Base-by-base conservation (phyloP, 2,888 invertebrate species). In the Choristoneura rosaceana region DNA sequence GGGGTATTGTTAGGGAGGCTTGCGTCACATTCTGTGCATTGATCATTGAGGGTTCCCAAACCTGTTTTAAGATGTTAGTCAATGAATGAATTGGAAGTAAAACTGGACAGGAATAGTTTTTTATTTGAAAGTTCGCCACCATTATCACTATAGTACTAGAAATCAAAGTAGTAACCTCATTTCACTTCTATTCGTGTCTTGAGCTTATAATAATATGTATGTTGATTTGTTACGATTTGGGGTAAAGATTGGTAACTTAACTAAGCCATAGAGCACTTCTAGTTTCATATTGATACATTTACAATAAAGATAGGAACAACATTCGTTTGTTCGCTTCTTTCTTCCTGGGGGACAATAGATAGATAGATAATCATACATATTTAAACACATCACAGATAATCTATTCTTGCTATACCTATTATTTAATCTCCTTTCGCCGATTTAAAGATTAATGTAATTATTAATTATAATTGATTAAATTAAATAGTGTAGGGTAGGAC, bases 11-110 rank as follows among this genome's bases (percentile, higher is more conserved):
- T 65, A 64, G 43, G 33, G 55, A 34, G 15, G 45, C 41, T 74
- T 70, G 70, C 70, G 45, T 74, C 74, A 70, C 74, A 70, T 74
- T 52, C 61, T 12, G 61, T 33, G 63, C 45, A 34, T 65, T 67
- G 58, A n/a, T 52, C 52, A 52, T 8, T 52, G 52, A 14, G 59
- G 50, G 34, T 34, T 14, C 43, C 52, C 34, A 59, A 59, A 45
- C 15, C 45, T 17, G 15, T 63, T 58, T 58, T 69, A 52, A 55
- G 15, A 33, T 61, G 52, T 52, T 52, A 65, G 34, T n/a, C 10
- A 71, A 62, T 71, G 61, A 71, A 71, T 71, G 45, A 52, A 55
- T 25, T 17, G 52, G 25, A 0, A 55, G 25, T 55, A 55, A 52
- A 25, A 9, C 8, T 15, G 25, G 25, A 55, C 17, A 25, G 25